phyloP scores from a whole-genome alignment of 2,113 vertebrate species.

The Xenopus laevis region DNA sequence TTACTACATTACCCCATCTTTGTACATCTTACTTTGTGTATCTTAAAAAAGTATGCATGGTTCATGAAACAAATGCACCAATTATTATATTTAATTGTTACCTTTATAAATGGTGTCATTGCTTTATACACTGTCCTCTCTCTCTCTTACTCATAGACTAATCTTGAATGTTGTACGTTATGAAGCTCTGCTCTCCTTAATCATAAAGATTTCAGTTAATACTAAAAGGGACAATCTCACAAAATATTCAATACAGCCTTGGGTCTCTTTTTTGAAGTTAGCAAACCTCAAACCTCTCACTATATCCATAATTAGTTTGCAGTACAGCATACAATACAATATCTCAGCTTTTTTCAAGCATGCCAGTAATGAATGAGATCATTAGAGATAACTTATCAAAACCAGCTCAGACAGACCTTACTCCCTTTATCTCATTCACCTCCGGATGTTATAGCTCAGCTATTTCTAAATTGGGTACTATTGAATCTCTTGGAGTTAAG shows the following conservation, averaged over 20 bases:
- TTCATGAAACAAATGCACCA: too few relatives aligned
- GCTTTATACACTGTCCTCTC: too few relatives aligned
- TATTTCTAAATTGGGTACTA: not conserved
- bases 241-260: not conserved
- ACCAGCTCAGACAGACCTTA: constrained; percentile 5
- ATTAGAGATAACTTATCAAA: constrained; percentile 14
- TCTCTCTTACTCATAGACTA: not conserved
- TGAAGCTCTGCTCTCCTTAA: not conserved
- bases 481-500: not conserved
- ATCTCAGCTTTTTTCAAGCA: not conserved
- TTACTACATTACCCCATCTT: too few relatives aligned
- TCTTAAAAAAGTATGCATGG: too few relatives aligned
- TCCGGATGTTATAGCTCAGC: not conserved
- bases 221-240: not conserved
- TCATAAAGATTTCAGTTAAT: not conserved
- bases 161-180: not conserved
- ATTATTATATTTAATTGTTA: not conserved
- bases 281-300: not conserved
- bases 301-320: not conserved
- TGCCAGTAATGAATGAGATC: constrained; percentile 16
- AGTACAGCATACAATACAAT: not conserved
- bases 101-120: not conserved
- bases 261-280: not conserved
- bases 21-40: too few relatives aligned
- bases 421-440: constrained; percentile 6